A percentile compares a stretch with the other conserved stretches of the same genome.
These are phyloP conservation scores for Megatriorchis doriae DNA, from an alignment of 2,113 vertebrate species.

Conservation along the genomic window DNA sequence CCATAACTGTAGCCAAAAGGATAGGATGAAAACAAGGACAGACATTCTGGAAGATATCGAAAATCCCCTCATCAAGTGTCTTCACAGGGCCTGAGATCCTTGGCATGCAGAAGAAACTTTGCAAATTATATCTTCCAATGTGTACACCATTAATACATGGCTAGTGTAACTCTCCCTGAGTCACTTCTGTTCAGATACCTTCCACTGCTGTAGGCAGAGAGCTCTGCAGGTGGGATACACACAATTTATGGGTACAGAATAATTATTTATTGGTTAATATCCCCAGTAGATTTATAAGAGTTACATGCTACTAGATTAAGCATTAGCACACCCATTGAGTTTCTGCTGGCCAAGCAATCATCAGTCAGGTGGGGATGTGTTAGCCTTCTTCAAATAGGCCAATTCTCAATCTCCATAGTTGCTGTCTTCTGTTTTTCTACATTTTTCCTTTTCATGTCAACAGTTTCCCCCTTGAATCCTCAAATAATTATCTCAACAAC, in stretches of 20 bases:
- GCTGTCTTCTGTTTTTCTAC: not conserved
- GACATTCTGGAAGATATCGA: not conserved
- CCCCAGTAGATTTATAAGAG: not conserved
- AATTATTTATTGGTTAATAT: not conserved
- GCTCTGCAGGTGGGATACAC: not conserved
- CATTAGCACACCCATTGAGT: not conserved
- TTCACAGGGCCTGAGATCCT: not conserved
- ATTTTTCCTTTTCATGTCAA: not conserved
- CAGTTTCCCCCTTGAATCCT: not conserved
- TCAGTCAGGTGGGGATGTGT: not conserved
- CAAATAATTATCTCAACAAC: not conserved
- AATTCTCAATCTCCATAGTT: not conserved
- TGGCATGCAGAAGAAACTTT: not conserved
- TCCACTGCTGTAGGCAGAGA: not conserved
- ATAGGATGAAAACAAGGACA: not conserved
- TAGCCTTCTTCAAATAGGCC: not conserved
- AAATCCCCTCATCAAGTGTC: not conserved
- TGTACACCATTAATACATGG: fast-evolving
- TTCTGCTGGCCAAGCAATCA: not conserved
- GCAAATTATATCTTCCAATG: not conserved
- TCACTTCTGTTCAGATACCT: not conserved
- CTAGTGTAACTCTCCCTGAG: not conserved
- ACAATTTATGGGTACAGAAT: not conserved
- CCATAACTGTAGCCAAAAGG: not conserved
- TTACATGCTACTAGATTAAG: not conserved